Evolutionary conservation across 2,888 invertebrate genomes (phyloP).

Genomic region (Atrina japonica): DNA sequence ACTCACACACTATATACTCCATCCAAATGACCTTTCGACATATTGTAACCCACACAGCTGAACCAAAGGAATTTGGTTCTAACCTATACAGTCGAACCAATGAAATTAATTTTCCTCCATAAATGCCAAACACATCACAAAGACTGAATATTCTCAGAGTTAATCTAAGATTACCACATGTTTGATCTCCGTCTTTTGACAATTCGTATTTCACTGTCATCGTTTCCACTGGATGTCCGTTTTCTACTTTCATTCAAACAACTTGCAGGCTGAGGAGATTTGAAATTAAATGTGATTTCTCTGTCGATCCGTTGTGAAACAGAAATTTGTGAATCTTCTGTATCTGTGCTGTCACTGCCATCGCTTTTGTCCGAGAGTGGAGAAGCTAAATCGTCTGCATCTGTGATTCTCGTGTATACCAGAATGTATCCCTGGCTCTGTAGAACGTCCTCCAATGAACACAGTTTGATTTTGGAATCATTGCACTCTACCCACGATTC

Average conservation of each 20-base stretch:
- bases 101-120: too few relatives aligned
- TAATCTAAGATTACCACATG: too few relatives aligned
- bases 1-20: too few relatives aligned
- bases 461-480: slow-evolving; percentile 75
- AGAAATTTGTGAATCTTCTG: background rate
- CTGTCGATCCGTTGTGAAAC: slow-evolving; percentile 46
- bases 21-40: too few relatives aligned
- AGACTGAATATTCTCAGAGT: too few relatives aligned
- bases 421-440: slow-evolving; percentile 79
- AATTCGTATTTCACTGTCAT: slow-evolving; percentile 6
- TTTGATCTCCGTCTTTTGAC: slow-evolving; percentile 36
- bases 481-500: slow-evolving; percentile 80
- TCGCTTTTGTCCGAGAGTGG: background rate
- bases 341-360: background rate
- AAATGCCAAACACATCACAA: too few relatives aligned
- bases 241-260: background rate
- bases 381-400: background rate
- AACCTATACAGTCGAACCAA: too few relatives aligned
- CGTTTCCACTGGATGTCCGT: background rate
- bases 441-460: slow-evolving; percentile 73
- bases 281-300: slow-evolving; percentile 59
- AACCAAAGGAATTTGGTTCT: too few relatives aligned
- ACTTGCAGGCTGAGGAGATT: slow-evolving; percentile 14
- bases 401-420: slow-evolving; percentile 68
- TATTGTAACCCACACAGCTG: too few relatives aligned